Evolutionary conservation across 1,140 invertebrate genomes (phyloP), one percentile per base, ranked within the genome.

Genomic region (Drosophila pruinosa): DNA sequence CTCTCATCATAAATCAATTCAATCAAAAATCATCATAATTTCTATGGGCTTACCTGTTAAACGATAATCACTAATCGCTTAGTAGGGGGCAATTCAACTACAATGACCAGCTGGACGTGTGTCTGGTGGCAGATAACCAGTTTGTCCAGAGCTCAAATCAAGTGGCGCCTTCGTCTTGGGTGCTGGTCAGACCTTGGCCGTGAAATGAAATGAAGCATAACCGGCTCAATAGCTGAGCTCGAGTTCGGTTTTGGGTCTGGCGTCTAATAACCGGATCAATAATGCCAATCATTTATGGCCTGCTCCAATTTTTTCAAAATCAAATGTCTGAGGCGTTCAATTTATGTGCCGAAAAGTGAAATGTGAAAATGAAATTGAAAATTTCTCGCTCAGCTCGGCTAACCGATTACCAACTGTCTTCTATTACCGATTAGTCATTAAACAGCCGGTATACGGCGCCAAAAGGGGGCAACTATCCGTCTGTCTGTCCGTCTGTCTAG

Each of bases 311-410:
- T 70, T 39, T 48, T 14, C 48, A 22, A 63, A 71, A 72, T 67
- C 57, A 61, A 70, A 52, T 57, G 59, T 52, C 36, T 31, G 22
- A 47, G 67, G 17, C 57, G 31, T 58, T 57, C 57, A 54, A 78
- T 83, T 83, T 83, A 75, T 79, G 67, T 41, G 38, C 56, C 69
- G 65, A 67, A 82, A 82, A 83, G 79, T 83, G 79, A 83, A 83
- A 69, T 48, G 61, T 54, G 57, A 47, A 58, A 34, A 34, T 34
- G 57, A 47, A 58, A n/a, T n/a, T n/a, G n/a, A n/a, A n/a, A n/a
- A 56, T 68, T 56, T 61, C n/a, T 59, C 28, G 50, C 39, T 15
- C 17, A 21, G 17, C 12, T 19, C 36, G 28, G 10, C 31, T 50
- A 3, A 6, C 15, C 22, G 7, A 12, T 3, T 17, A n/a, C 47